A percentile compares a stretch with the other conserved stretches of the same genome.
Conservation (phyloP, 2,797 vertebrate species). For the Micrastur ruficollis region DNA sequence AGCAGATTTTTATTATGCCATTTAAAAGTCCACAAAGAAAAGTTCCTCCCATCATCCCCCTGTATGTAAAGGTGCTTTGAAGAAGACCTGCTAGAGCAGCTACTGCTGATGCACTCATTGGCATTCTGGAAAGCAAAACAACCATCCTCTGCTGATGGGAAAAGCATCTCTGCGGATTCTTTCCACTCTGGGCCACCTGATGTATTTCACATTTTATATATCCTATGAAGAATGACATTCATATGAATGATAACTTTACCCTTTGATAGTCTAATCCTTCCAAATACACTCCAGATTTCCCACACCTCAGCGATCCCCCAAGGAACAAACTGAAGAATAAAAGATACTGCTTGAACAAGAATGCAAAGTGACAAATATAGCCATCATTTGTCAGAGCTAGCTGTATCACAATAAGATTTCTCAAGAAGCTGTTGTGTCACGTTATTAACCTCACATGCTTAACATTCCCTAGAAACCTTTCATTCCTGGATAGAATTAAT, state of each 20-base stretch:
- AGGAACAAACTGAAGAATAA: neutral
- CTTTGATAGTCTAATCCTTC: slow-evolving; percentile 20
- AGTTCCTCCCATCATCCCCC: neutral
- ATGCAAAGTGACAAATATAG: slow-evolving; percentile 10
- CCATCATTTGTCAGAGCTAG: neutral
- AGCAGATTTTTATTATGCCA: neutral
- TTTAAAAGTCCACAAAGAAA: neutral
- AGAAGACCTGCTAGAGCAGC: neutral
- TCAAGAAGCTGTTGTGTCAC: neutral
- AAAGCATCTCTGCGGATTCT: neutral
- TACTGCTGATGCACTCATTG: neutral
- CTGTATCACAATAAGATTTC: neutral
- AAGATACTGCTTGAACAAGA: neutral
- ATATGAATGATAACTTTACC: slow-evolving; percentile 5
- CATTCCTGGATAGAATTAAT: neutral
- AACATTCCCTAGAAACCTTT: neutral
- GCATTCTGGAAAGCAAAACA: neutral
- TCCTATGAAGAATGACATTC: neutral
- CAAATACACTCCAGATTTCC: neutral
- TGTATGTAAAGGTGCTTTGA: neutral
- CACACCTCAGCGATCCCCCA: neutral
- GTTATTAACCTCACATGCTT: neutral
- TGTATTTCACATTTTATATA: neutral
- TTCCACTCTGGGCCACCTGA: neutral
- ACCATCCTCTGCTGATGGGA: neutral